phyloP scores from a whole-genome alignment of 1,140 invertebrate species.

The Eubasilissa regina region DNA sequence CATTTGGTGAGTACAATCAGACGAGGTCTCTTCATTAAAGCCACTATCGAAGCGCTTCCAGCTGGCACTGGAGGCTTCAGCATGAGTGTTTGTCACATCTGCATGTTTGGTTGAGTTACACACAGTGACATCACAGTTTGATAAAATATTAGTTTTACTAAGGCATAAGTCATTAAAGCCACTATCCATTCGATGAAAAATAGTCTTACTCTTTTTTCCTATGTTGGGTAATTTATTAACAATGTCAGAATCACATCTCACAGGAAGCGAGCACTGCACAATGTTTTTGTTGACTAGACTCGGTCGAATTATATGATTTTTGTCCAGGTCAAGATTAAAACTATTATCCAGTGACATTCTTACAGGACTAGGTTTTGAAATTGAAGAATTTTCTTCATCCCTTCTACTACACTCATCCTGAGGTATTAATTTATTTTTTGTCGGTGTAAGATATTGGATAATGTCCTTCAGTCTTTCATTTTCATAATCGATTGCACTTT shows the following conservation, averaged over 20 bases:
- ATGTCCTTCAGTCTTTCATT: constrained; percentile 45
- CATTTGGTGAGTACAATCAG: constrained; percentile 63
- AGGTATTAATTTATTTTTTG: constrained; percentile 45
- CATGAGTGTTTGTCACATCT: constrained; percentile 62
- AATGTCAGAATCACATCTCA: neutral
- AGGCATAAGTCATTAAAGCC: constrained; percentile 65
- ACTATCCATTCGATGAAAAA: constrained; percentile 69
- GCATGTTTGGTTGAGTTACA: constrained; percentile 64
- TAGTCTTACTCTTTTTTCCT: neutral
- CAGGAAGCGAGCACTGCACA: neutral
- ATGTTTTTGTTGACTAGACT: neutral
- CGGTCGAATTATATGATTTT: constrained; percentile 12
- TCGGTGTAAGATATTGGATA: constrained; percentile 52
- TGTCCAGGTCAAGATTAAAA: constrained; percentile 62
- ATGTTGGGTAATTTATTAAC: neutral
- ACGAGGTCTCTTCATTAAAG: constrained; percentile 68
- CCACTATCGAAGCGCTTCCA: constrained; percentile 71
- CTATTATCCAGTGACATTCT: constrained; percentile 70
- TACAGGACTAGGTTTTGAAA: constrained; percentile 61
- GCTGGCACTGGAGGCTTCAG: constrained; percentile 64
- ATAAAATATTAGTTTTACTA: constrained; percentile 16
- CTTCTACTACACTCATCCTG: neutral
- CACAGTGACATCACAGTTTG: constrained; percentile 60
- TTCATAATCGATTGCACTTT: constrained; percentile 45
- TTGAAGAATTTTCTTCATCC: neutral